phyloP scores from a whole-genome alignment of 2,113 vertebrate genomes.

The Xenopus tropicalis region UCB_Xtro_10.0 CM004444.2:119389501-119390000 shows the following conservation, averaged over 20 bases:
- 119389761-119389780: neutral
- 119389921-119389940: constrained; percentile 41
- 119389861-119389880: constrained; percentile 45
- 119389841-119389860: constrained; percentile 45
- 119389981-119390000: constrained; percentile 42
- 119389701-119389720: constrained; percentile 24
- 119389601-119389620: too few species aligned
- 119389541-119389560: too few species aligned
- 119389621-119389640: too few species aligned
- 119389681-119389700: constrained; percentile 21
- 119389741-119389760: constrained; percentile 2
- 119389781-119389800: constrained; percentile 33
- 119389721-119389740: constrained; percentile 11
- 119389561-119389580: too few species aligned
- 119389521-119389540: too few species aligned
- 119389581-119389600: too few species aligned
- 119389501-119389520: too few species aligned
- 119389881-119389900: constrained; percentile 41
- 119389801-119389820: constrained; percentile 38
- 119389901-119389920: constrained; percentile 39
- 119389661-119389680: constrained; percentile 6
- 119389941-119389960: constrained; percentile 38
- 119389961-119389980: constrained; percentile 30
- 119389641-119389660: too few species aligned
- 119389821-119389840: constrained; percentile 43